Evolutionary conservation across 1,140 invertebrate genomes (phyloP), one percentile per base, ranked within the genome.

Genomic region (Diorhabda elongata): DNA sequence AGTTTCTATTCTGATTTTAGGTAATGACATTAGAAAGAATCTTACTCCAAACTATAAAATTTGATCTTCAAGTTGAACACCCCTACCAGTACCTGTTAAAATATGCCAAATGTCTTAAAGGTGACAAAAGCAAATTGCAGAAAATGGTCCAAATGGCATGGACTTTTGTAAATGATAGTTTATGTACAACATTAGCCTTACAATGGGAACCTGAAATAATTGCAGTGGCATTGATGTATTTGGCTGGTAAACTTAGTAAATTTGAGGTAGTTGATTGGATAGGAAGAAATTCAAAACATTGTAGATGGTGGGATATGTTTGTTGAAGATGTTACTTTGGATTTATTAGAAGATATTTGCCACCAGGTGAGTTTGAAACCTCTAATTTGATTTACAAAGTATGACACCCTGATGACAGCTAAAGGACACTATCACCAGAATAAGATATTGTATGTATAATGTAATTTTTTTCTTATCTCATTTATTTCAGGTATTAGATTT

Each of bases 191-290:
- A 4, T 84, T 99, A 26, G 96, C 94, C 73, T 85, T 99, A 3
- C 96, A 99, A 83, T 99, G 97, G 97, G 98, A 99, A 81, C 97
- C 98, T 7, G 98, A 99, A 84, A 96, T 99, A 59, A 97, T 98
- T 73, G 96, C 96, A 1, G 95, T 98, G n/a, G 96, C 97, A 0
- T 83, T 98, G 2, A 96, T 98, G 89, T 97, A 98, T 82, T 84
- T 99, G 58, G 95, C 97, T 2, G 94, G 94, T n/a, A 97, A 97
- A 81, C 83, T 98, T 42, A 96, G 93, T 78, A 97, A 98, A 81
- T 98, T 98, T 85, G 94, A 96, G 79, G 92, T 98, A 0, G 86
- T 89, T 7, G 96, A 98, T 82, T 98, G 97, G 97, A 86, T 88
- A 65, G 95, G 94, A 3, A 86, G 95, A 47, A 85, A 85, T 42